Evolutionary conservation across 2,888 invertebrate genomes (phyloP), one percentile per base, ranked within the genome.

Genomic region (Corbicula japonica): DNA sequence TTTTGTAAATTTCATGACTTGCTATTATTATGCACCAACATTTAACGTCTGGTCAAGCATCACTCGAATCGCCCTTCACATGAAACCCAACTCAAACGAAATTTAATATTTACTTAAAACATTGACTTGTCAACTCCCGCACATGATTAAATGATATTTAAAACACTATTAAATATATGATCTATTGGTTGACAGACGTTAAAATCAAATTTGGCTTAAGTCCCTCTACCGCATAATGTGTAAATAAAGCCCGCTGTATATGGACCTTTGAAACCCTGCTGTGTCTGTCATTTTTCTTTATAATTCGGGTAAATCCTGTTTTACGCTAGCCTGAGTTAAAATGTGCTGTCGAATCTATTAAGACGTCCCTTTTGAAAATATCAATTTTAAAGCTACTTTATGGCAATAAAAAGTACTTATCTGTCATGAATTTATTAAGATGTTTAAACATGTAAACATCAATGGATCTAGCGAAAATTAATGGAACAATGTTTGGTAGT

Each of bases 201-300:
- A 52, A 71, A 71, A 71, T 76, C 60, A 71, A 52, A 76, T 76
- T 76, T 65, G 60, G 71, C 50, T 66, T 71, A 76, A 76, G 34
- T 56, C 71, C 38, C 65, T 76, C 73, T 72, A 60, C 60, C 80
- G 65, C 65, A 69, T 80, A 80, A 80, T 73, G 65, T 32, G 50
- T 46, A 44, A 52, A 76, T 52, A 76, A 76, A 76, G 38, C 35
- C 30, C 28, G 32, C 30, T 52, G 44, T 52, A 58, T 76, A 50
- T 63, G 58, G 46, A 65, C 60, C 46, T 21, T 23, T 46, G 52
- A 26, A 8, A 26, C 63, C 38, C 80, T 62, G 68, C 54, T 48
- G 72, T 46, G 60, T 12, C 26, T 41, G 69, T 63, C 71, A 69
- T 48, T 41, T 50, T 28, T 35, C 12, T 52, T 66, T 44, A 80